Percentiles rank a stretch among this genome's conserved stretches.
phyloP scores from a whole-genome alignment of 2,113 vertebrate species.

The Eulemur macaco region DNA sequence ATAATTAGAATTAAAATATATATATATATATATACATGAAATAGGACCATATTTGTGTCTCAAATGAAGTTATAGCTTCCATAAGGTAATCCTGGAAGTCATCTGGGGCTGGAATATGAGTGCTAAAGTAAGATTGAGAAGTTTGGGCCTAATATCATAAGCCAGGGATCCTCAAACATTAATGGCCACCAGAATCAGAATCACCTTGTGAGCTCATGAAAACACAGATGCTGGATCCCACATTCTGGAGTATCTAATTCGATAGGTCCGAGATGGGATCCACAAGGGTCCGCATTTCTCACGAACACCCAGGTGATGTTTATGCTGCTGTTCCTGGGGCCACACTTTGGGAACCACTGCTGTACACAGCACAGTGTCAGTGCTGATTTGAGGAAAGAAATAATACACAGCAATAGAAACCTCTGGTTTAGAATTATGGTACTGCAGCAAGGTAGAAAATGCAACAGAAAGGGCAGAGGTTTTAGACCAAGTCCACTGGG shows the following conservation, averaged over 20 bases:
- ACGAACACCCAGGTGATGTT: fast-evolving
- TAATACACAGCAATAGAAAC: not conserved
- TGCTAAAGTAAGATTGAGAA: not conserved
- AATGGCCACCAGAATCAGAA: not conserved
- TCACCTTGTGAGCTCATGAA: not conserved
- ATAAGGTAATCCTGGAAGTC: not conserved
- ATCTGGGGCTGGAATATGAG: not conserved
- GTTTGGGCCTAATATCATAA: not conserved
- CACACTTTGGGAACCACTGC: not conserved
- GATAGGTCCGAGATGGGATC: too few relatives aligned
- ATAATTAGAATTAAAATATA: not conserved
- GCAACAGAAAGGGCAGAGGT: not conserved
- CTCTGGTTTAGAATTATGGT: too few relatives aligned
- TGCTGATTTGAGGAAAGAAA: not conserved
- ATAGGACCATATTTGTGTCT: not conserved
- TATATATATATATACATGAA: not conserved
- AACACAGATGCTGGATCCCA: not conserved
- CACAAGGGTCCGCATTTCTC: too few relatives aligned
- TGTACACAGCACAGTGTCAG: not conserved
- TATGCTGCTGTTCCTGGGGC: fast-evolving
- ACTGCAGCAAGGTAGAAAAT: not conserved
- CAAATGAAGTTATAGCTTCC: not conserved
- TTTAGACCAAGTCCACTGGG: not conserved
- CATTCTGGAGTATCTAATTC: not conserved
- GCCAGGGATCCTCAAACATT: not conserved